Conservation (phyloP, 2,797 vertebrate species). For the Danionella dracula region DNA sequence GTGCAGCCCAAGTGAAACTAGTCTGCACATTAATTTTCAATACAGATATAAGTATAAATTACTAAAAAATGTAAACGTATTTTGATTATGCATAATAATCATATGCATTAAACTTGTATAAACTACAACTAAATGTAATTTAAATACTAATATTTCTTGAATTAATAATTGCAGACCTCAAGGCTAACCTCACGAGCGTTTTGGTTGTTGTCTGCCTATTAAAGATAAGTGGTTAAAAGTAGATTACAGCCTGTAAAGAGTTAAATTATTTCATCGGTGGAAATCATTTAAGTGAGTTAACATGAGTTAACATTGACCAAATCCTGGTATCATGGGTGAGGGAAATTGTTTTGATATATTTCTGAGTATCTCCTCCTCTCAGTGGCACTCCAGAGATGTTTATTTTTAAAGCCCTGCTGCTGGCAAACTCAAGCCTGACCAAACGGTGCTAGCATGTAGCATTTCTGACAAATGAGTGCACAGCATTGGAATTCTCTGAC, state of each 20-base stretch:
- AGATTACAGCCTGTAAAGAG: neutral
- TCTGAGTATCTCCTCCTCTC: neutral
- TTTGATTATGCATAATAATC: too few species aligned
- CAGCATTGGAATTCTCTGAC: neutral
- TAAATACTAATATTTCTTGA: too few species aligned
- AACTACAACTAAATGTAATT: too few species aligned
- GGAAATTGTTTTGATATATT: neutral
- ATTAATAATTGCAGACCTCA: neutral
- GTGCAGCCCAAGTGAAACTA: too few species aligned
- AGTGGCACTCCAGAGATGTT: constrained; percentile 17
- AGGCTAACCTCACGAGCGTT: neutral
- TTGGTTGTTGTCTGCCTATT: neutral
- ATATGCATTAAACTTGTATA: too few species aligned
- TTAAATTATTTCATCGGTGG: constrained; percentile 10
- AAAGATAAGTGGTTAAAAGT: neutral
- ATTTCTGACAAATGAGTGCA: neutral
- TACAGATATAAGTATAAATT: too few species aligned
- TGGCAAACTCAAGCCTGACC: neutral
- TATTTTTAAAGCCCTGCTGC: constrained; percentile 14
- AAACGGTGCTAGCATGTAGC: constrained; percentile 2
- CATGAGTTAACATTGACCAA: neutral
- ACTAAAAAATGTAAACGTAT: too few species aligned
- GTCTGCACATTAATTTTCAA: too few species aligned
- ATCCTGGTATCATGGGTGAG: neutral
- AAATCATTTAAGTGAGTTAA: constrained; percentile 2